A percentile compares a stretch with the other conserved stretches of the same genome.
These are phyloP conservation scores for Galbula dea DNA, from an alignment of 2,113 vertebrate species.

Conservation along the genomic window DNA sequence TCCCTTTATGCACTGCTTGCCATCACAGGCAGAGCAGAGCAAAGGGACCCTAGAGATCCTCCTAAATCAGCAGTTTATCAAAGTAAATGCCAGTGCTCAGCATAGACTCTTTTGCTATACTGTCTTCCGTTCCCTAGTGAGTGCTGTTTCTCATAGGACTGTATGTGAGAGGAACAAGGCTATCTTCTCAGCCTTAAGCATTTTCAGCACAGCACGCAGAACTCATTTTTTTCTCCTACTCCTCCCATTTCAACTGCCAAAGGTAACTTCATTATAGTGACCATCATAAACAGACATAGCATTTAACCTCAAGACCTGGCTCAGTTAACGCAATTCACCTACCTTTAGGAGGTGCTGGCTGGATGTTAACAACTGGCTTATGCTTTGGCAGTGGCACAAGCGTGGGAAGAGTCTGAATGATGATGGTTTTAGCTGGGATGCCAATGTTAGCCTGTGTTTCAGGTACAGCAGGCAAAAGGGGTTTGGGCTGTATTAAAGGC, in stretches of 20 bases:
- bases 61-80: background rate
- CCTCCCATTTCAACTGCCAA: background rate
- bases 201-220: background rate
- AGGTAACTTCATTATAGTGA: background rate
- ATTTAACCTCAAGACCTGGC: background rate
- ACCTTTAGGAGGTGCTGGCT: constrained; percentile 86
- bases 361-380: constrained; percentile 79
- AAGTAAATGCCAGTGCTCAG: background rate
- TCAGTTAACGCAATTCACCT: background rate
- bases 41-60: background rate
- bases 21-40: background rate
- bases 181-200: background rate
- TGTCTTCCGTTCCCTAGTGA: background rate
- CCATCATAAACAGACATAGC: background rate
- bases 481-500: constrained; percentile 87
- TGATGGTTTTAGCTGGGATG: constrained; percentile 86
- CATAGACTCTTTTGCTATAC: background rate
- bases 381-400: constrained; percentile 83
- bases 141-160: background rate
- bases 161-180: background rate
- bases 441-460: constrained; percentile 72
- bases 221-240: background rate
- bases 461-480: constrained; percentile 81
- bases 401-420: constrained; percentile 87
- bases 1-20: background rate